phyloP scores from a whole-genome alignment of 2,113 vertebrate species.

The Oryzias woworae region DNA sequence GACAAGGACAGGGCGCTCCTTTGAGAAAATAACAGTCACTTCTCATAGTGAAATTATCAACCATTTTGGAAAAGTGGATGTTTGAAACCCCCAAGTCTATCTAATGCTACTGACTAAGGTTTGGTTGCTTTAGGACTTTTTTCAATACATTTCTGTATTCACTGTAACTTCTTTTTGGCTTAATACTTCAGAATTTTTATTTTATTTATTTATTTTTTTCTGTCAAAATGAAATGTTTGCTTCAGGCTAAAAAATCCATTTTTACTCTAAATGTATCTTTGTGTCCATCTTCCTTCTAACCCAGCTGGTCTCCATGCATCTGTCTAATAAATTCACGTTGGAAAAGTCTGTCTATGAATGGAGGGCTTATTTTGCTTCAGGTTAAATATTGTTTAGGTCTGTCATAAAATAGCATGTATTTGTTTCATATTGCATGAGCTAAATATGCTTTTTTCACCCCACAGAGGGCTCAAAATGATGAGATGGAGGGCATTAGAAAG shows the following conservation, averaged over 20 bases:
- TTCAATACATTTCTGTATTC: not conserved
- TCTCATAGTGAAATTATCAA: too few species aligned
- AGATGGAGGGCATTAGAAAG: conserved; percentile 90
- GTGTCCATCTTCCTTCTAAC: not conserved
- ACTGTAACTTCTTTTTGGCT: not conserved
- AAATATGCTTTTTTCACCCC: conserved; percentile 34
- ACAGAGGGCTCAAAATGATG: conserved; percentile 91
- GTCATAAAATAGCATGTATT: not conserved
- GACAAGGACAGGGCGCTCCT: too few species aligned
- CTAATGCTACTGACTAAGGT: too few species aligned
- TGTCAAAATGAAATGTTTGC: not conserved
- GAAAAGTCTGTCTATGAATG: not conserved
- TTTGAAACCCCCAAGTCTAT: too few species aligned
- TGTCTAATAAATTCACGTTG: not conserved
- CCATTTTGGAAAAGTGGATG: too few species aligned
- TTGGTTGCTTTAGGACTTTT: not conserved
- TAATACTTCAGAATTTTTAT: not conserved
- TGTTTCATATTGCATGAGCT: not conserved
- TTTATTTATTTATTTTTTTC: not conserved
- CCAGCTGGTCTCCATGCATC: not conserved
- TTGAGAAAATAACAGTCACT: too few species aligned
- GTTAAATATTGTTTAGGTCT: not conserved
- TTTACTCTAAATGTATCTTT: not conserved
- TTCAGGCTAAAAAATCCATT: not conserved
- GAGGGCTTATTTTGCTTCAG: not conserved